phyloP scores from a whole-genome alignment of 2,888 invertebrate genomes.

The Parascotia fuliginaria region DNA sequence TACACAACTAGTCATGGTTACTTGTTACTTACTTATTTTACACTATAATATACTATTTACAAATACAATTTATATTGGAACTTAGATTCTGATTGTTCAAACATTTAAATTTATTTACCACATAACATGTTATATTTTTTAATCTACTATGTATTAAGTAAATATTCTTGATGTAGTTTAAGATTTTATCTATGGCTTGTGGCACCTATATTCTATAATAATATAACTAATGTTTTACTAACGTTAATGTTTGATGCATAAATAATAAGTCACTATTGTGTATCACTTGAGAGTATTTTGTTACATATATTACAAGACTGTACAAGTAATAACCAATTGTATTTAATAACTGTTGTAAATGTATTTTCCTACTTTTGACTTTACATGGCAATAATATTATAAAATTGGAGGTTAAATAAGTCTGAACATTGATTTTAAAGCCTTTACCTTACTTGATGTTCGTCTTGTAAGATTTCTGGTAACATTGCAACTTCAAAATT shows the following conservation, averaged over 20 bases:
- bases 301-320: conserved; percentile 29
- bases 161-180: conserved; percentile 4
- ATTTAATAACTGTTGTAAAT: too few relatives aligned
- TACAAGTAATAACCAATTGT: conserved; percentile 5
- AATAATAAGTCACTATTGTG: conserved; percentile 6
- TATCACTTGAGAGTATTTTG: conserved; percentile 18
- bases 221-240: background rate
- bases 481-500: too few relatives aligned
- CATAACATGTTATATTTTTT: background rate
- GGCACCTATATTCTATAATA: conserved; percentile 1
- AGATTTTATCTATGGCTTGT: background rate
- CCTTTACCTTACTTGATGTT: too few relatives aligned
- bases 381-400: too few relatives aligned
- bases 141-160: background rate
- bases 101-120: background rate
- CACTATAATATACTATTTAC: too few relatives aligned
- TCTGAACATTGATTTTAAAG: too few relatives aligned
- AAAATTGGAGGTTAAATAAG: too few relatives aligned
- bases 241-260: conserved; percentile 5
- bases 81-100: too few relatives aligned
- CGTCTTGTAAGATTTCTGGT: too few relatives aligned
- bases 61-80: conserved; percentile 6
- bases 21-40: too few relatives aligned
- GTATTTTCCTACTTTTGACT: too few relatives aligned
- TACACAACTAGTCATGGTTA: conserved; percentile 21